Base-by-base conservation (phyloP, 2,797 vertebrate species). In the Rhynchotus rufescens region DNA sequence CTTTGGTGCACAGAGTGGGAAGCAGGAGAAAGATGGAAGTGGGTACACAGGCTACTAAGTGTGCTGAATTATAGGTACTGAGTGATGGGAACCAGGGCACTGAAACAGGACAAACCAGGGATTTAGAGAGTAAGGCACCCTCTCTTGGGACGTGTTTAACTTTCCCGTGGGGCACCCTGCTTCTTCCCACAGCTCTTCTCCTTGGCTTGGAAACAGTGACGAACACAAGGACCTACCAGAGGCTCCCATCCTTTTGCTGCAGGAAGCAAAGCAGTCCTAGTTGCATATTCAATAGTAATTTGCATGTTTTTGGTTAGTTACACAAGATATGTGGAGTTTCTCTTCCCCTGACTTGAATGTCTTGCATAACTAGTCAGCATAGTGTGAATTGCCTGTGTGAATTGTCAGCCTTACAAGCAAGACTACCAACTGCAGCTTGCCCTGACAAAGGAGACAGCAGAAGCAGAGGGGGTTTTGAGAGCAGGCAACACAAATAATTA, bases 241-340 rank as follows among this genome's bases (percentile, higher is more conserved):
- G 40, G n/a, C 86, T 90, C 86, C 38, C 84, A 90, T 80, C 22
- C 3, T 7, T 79, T 75, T 19, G 16, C 86, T 96, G 66, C 84
- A 94, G 80, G 95, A 95, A 93, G 67, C 80, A 90, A 69, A 90
- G 59, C 82, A 93, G 84, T 60, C 82, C 90, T 88, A 80, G 91
- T 91, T 96, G 92, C 95, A 96, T 95, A 96, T 95, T 92, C 93
- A 95, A 87, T 92, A 93, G 92, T 95, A 95, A 95, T 96, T 96
- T 96, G 67, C 93, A 96, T 96, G 93, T 74, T 67, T 95, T 96
- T 95, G 85, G 74, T 86, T 95, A 86, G 89, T 95, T 96, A 88
- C 87, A 92, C 89, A 95, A 96, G 94, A 95, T 95, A 81, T 64
- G 92, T 77, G 73, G 80, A 94, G 92, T 95, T 95, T 95, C 94